A percentile compares a stretch with the other conserved stretches of the same genome.
These are phyloP conservation scores for Masticophis lateralis DNA, from an alignment of 2,797 vertebrate species.

Conservation along the genomic window DNA sequence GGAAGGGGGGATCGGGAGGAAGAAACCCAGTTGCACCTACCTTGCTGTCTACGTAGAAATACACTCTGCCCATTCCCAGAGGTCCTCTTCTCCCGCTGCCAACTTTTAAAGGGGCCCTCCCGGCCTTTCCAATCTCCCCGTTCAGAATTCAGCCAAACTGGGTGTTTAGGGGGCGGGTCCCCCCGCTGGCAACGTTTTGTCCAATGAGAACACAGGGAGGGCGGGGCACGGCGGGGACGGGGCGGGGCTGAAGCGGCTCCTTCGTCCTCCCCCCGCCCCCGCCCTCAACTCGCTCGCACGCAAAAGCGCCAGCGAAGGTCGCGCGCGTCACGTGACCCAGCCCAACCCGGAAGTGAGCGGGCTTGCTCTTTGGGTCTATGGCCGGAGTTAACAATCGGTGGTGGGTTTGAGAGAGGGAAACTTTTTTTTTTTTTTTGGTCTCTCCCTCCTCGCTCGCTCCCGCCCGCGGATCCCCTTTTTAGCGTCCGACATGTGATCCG, in stretches of 20 bases:
- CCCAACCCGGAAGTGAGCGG: slow-evolving; percentile 13
- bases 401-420: background rate
- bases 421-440: no score
- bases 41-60: background rate
- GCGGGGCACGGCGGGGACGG: background rate
- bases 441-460: background rate
- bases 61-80: background rate
- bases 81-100: background rate
- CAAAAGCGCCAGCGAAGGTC: background rate
- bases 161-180: background rate
- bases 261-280: background rate
- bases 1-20: background rate
- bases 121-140: background rate
- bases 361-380: background rate
- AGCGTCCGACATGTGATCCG: slow-evolving; percentile 6
- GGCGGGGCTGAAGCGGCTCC: background rate
- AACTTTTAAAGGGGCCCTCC: background rate
- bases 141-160: background rate
- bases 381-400: background rate
- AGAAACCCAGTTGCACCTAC: background rate
- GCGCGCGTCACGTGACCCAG: background rate
- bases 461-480: background rate
- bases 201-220: background rate
- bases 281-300: no score
- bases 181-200: background rate